A percentile compares a stretch with the other conserved stretches of the same genome.
phyloP scores from a whole-genome alignment of 2,113 vertebrate genomes.

The Amphilophus citrinellus region DNA sequence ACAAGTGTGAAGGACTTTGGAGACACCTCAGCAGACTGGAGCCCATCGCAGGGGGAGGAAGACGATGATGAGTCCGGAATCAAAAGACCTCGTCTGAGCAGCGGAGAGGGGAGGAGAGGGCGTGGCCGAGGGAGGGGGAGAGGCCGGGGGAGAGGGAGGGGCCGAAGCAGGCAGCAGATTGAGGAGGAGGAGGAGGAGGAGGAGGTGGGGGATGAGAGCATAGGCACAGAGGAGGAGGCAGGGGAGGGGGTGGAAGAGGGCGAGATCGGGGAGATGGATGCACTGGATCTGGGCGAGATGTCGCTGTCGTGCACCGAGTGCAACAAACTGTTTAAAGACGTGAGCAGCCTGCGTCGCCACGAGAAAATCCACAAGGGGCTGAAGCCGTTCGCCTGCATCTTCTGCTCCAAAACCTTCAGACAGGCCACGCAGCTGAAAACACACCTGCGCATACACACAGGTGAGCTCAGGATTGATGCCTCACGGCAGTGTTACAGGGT shows the following conservation, averaged over 20 bases:
- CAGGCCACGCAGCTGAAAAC: conserved; percentile 98
- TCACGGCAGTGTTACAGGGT: background rate
- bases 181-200: background rate
- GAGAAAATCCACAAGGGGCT: conserved; percentile 98
- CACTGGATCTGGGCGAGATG: conserved; percentile 26
- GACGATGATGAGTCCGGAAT: conserved; percentile 33
- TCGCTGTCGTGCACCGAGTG: conserved; percentile 89
- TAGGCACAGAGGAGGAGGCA: conserved; percentile 73
- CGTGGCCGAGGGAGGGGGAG: conserved; percentile 56
- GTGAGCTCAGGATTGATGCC: conserved; percentile 73
- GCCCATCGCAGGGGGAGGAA: conserved; percentile 64
- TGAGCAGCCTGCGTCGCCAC: conserved; percentile 93
- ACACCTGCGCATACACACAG: conserved; percentile 97
- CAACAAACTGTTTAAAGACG: conserved; percentile 92
- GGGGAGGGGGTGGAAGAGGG: conserved; percentile 79
- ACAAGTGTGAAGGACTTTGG: conserved; percentile 58
- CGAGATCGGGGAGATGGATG: conserved; percentile 71
- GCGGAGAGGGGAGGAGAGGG: conserved; percentile 47
- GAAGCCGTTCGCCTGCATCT: conserved; percentile 94
- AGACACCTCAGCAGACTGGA: conserved; percentile 73
- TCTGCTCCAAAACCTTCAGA: conserved; percentile 95
- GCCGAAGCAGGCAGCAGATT: background rate
- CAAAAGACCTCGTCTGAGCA: conserved; percentile 53
- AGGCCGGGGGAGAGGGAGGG: conserved; percentile 13
- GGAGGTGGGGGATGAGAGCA: conserved; percentile 7